A percentile compares a stretch with the other conserved stretches of the same genome.
Conservation (phyloP, 2,797 vertebrate species). For the Cygnus olor region DNA sequence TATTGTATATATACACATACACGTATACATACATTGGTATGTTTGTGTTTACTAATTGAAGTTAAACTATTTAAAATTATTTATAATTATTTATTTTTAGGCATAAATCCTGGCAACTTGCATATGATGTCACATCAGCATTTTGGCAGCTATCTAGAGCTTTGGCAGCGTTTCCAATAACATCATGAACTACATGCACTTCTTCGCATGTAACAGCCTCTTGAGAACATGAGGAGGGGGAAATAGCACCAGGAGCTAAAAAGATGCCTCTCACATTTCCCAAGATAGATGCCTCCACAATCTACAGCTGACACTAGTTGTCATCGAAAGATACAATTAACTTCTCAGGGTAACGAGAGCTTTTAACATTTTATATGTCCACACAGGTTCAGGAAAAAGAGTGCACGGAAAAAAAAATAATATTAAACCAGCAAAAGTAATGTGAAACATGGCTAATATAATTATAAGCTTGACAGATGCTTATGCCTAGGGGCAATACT, state of each 20-base stretch:
- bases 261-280: constrained; percentile 67
- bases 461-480: background rate
- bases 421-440: background rate
- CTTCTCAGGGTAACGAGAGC: background rate
- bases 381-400: background rate
- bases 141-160: background rate
- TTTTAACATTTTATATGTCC: constrained; percentile 11
- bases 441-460: background rate
- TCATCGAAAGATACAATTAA: constrained; percentile 61
- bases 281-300: constrained; percentile 49
- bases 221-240: background rate
- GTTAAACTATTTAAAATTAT: background rate
- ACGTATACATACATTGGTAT: background rate
- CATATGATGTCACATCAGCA: background rate
- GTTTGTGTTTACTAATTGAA: background rate
- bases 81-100: background rate
- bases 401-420: background rate
- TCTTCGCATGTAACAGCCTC: constrained; percentile 39
- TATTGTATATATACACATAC: too few relatives aligned
- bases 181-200: background rate
- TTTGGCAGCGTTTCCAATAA: constrained; percentile 1
- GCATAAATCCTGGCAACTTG: background rate
- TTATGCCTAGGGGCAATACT: background rate
- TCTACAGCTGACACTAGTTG: constrained; percentile 64
- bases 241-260: constrained; percentile 42